Percentiles rank a stretch among this genome's conserved stretches.
phyloP scores from a whole-genome alignment of 2,797 vertebrate species.

The Cuculus canorus region DNA sequence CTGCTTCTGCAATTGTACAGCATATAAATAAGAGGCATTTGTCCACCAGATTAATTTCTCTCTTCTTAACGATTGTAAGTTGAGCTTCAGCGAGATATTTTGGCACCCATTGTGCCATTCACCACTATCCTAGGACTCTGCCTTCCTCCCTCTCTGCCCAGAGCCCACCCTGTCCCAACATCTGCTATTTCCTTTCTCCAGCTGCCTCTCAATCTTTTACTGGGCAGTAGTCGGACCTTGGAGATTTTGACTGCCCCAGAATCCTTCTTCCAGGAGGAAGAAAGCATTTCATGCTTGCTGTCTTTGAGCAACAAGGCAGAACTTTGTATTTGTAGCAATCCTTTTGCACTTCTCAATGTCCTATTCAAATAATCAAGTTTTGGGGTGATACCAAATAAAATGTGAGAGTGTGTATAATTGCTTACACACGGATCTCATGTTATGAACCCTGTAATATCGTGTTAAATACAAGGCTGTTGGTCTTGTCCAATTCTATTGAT shows the following conservation, averaged over 20 bases:
- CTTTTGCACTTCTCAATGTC: neutral
- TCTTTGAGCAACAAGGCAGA: neutral
- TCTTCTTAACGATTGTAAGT: neutral
- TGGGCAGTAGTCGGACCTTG: rapidly evolving
- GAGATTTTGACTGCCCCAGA: neutral
- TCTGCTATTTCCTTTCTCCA: neutral
- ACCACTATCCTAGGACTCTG: rapidly evolving
- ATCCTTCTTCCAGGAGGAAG: neutral
- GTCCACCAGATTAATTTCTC: rapidly evolving
- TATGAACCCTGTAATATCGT: rapidly evolving
- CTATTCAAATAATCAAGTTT: neutral
- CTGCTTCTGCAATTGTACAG: neutral
- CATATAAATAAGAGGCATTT: neutral
- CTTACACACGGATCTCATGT: neutral
- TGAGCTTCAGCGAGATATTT: neutral
- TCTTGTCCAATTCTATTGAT: neutral
- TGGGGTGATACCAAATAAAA: neutral
- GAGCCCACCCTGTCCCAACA: neutral
- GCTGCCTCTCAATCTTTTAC: neutral
- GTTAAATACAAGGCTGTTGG: neutral
- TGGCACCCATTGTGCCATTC: neutral
- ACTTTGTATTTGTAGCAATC: neutral
- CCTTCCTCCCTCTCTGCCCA: neutral
- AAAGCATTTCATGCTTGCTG: neutral
- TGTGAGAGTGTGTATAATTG: neutral